A percentile compares a stretch with the other conserved stretches of the same genome.
Evolutionary conservation across 2,888 invertebrate genomes (phyloP).

Genomic region (Cephus rjabovi): DNA sequence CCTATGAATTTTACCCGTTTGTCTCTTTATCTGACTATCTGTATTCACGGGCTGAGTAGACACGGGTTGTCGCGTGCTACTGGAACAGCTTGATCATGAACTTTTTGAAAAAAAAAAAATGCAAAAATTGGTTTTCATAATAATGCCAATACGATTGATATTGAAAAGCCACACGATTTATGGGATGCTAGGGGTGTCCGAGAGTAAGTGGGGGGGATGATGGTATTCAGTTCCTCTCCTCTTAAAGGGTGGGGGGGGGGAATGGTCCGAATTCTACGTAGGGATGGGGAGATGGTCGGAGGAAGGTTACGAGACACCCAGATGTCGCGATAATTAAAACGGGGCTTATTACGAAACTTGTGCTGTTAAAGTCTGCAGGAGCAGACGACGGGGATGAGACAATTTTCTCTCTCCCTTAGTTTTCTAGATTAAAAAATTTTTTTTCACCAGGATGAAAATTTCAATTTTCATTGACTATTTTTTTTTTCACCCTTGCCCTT

Average conservation of each 20-base stretch:
- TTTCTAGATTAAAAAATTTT: too few species aligned
- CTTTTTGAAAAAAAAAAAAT: not conserved
- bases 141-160: not conserved
- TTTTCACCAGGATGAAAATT: not conserved
- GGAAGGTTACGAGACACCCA: constrained; percentile 57
- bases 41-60: not conserved
- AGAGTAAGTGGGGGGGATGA: constrained; percentile 50
- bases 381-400: not conserved
- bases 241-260: not conserved
- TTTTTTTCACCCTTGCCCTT: too few species aligned
- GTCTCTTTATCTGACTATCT: not conserved
- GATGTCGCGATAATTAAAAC: constrained; percentile 66
- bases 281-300: not conserved
- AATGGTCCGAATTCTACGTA: not conserved
- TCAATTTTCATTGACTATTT: too few species aligned
- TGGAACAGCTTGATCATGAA: not conserved
- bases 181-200: constrained; percentile 33
- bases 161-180: not conserved
- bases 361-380: constrained; percentile 20
- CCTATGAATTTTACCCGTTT: constrained; percentile 23
- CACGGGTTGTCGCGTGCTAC: not conserved
- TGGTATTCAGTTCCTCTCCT: constrained; percentile 29
- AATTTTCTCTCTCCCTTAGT: not conserved
- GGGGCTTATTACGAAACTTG: constrained; percentile 61
- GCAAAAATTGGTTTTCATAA: too few species aligned